Conservation (phyloP, 2,113 vertebrate species). For the Oreochromis tanganicae region DNA sequence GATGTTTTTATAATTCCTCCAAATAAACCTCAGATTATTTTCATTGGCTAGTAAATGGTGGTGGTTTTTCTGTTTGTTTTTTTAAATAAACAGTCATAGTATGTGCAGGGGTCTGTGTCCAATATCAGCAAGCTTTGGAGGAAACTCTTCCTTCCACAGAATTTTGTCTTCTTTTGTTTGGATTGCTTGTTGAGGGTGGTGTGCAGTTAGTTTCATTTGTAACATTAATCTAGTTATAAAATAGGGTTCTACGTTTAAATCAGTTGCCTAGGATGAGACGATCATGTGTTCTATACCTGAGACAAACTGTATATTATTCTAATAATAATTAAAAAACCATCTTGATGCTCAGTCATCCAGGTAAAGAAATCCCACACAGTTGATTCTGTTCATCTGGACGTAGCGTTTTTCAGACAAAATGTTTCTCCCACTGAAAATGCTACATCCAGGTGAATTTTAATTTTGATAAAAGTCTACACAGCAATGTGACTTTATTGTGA, state of each 20-base stretch:
- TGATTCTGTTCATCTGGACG: neutral
- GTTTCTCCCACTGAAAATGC: neutral
- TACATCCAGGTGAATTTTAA: neutral
- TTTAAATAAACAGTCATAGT: neutral
- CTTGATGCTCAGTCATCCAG: neutral
- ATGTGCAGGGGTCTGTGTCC: neutral
- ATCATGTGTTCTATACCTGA: neutral
- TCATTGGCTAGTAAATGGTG: neutral
- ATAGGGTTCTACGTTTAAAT: neutral
- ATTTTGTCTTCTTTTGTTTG: neutral
- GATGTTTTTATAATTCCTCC: neutral
- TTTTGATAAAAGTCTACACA: neutral
- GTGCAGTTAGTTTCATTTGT: neutral
- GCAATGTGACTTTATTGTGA: neutral
- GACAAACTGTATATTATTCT: neutral
- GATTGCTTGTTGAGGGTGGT: neutral
- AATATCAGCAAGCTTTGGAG: neutral
- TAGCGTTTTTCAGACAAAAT: neutral
- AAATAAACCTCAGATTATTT: neutral
- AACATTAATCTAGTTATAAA: neutral
- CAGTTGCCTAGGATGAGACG: neutral
- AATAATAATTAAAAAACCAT: neutral
- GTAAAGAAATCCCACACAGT: neutral
- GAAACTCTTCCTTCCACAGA: neutral
- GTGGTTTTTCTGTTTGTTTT: neutral